Conservation (phyloP, 2,797 vertebrate species). For the Enteromius argenteus region DNA sequence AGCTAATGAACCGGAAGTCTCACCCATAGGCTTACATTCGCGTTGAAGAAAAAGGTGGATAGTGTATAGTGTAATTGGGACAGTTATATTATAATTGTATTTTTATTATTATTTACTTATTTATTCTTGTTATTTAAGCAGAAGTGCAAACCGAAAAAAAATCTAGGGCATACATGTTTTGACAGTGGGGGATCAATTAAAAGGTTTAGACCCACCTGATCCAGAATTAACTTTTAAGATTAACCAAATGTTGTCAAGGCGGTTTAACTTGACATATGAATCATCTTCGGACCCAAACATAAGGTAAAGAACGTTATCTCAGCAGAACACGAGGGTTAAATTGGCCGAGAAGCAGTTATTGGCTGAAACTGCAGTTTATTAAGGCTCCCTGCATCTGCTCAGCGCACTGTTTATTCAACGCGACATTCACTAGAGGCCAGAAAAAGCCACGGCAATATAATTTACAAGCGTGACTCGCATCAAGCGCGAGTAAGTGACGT, state of each 20-base stretch:
- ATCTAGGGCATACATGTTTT: background rate
- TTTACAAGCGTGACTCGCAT: slow-evolving; percentile 39
- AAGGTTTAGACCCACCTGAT: background rate
- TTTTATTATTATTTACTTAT: no score
- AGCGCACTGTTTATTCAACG: slow-evolving; percentile 12
- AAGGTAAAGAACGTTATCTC: background rate
- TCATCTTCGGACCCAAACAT: background rate
- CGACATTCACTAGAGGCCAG: background rate
- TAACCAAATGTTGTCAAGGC: background rate
- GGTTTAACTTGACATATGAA: background rate
- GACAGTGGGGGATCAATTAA: background rate
- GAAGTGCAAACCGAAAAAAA: background rate
- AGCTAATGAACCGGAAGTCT: no score
- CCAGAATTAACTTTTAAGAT: background rate
- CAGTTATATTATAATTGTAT: no score
- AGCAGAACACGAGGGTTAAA: background rate
- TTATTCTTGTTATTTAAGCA: background rate
- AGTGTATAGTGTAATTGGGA: no score
- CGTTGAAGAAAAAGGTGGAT: no score
- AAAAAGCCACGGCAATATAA: slow-evolving; percentile 8
- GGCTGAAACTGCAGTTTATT: background rate
- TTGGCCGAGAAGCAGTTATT: background rate
- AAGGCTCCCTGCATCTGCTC: slow-evolving; percentile 5
- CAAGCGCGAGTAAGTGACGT: slow-evolving; percentile 71
- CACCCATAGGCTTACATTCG: no score